Evolutionary conservation across 2,888 invertebrate genomes (phyloP).

Genomic region (Anticlea derivata): DNA sequence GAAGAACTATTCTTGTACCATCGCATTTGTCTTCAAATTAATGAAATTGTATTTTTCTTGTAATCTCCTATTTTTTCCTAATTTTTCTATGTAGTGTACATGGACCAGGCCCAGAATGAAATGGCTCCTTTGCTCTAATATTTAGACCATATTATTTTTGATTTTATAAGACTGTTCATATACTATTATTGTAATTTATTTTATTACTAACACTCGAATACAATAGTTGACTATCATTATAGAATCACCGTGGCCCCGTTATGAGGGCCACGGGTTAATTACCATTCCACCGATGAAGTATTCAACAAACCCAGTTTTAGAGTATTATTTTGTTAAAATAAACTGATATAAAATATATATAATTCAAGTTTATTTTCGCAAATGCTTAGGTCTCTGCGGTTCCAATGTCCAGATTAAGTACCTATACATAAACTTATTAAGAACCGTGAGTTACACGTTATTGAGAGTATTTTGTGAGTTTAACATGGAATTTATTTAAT

Average conservation of each 20-base stretch:
- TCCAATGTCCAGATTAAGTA: slow-evolving; percentile 9
- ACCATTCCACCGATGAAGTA: slow-evolving; percentile 80
- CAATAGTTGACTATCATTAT: slow-evolving; percentile 35
- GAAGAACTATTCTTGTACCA: too few relatives aligned
- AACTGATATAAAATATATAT: slow-evolving; percentile 28
- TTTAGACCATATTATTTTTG: slow-evolving; percentile 62
- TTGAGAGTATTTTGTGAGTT: neutral
- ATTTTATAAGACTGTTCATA: slow-evolving; percentile 75
- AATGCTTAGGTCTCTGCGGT: slow-evolving; percentile 4
- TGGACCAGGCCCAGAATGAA: too few relatives aligned
- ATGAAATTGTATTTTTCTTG: too few relatives aligned
- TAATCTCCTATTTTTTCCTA: too few relatives aligned
- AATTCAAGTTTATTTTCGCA: slow-evolving; percentile 1
- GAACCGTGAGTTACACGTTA: slow-evolving; percentile 1
- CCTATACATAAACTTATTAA: neutral
- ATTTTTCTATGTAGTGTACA: too few relatives aligned
- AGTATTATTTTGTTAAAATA: slow-evolving; percentile 64
- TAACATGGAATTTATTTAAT: slow-evolving; percentile 40
- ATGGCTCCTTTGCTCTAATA: slow-evolving; percentile 60
- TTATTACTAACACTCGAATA: slow-evolving; percentile 70
- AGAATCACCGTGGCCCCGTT: neutral
- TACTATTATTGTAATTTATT: slow-evolving; percentile 56
- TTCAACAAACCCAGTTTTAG: slow-evolving; percentile 65
- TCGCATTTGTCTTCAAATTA: too few relatives aligned
- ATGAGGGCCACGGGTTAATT: slow-evolving; percentile 26